A percentile compares a stretch with the other conserved stretches of the same genome.
These are phyloP conservation scores for Spilarctia lutea DNA, from an alignment of 2,888 invertebrate genomes.

Conservation along the genomic window DNA sequence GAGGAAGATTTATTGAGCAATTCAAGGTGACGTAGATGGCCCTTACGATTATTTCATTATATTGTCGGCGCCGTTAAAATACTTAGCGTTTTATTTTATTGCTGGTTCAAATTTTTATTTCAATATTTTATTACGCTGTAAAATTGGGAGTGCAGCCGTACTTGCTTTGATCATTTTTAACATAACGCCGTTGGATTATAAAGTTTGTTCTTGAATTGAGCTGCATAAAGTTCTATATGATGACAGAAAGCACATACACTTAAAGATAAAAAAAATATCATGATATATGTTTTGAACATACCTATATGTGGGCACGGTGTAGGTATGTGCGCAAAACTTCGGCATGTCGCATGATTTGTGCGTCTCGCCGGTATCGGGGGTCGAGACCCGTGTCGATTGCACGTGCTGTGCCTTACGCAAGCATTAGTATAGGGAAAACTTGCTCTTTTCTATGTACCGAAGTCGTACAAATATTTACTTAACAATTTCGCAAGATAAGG, in stretches of 20 bases:
- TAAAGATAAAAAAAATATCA: slow-evolving; percentile 12
- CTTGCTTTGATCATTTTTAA: slow-evolving; percentile 64
- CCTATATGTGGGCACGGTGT: neutral
- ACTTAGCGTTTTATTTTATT: slow-evolving; percentile 85
- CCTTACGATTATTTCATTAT: slow-evolving; percentile 87
- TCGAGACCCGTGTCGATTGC: slow-evolving; percentile 72
- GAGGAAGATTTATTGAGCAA: slow-evolving; percentile 85
- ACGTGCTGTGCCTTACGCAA: slow-evolving; percentile 67
- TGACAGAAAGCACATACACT: slow-evolving; percentile 14
- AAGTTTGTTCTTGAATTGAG: slow-evolving; percentile 45
- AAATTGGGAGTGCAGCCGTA: slow-evolving; percentile 69
- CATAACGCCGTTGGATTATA: slow-evolving; percentile 54
- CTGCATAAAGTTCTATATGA: slow-evolving; percentile 15
- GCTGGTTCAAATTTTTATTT: slow-evolving; percentile 82
- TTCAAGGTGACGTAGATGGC: slow-evolving; percentile 82
- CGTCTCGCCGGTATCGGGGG: slow-evolving; percentile 67
- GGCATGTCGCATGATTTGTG: slow-evolving; percentile 81
- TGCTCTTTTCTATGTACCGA: slow-evolving; percentile 13
- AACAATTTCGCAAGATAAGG: slow-evolving; percentile 6
- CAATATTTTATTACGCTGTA: slow-evolving; percentile 84
- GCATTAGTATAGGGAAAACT: slow-evolving; percentile 29
- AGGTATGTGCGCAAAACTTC: slow-evolving; percentile 40
- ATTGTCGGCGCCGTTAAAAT: slow-evolving; percentile 85
- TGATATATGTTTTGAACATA: slow-evolving; percentile 16
- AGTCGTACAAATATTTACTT: slow-evolving; percentile 18